phyloP scores from a whole-genome alignment of 2,113 vertebrate species.

The Fulica atra region DNA sequence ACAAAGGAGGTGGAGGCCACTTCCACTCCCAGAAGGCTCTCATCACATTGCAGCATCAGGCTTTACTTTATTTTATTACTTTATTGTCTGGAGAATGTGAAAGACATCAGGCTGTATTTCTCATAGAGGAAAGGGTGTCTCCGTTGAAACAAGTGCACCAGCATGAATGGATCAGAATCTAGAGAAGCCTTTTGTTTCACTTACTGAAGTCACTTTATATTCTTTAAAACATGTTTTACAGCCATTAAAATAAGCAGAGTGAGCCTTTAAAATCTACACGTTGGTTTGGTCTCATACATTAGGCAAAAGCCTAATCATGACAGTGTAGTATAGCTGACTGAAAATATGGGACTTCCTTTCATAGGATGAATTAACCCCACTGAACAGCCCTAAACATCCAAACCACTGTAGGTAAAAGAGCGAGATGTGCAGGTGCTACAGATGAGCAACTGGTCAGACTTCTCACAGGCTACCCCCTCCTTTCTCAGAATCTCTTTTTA shows the following conservation, averaged over 20 bases:
- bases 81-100: constrained; percentile 2
- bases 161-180: constrained; percentile 8
- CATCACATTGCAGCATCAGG: not conserved
- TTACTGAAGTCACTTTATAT: not conserved
- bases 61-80: constrained; percentile 42
- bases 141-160: constrained; percentile 5
- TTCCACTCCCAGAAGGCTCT: not conserved
- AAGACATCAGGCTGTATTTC: not conserved
- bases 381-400: not conserved
- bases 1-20: constrained; percentile 6
- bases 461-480: not conserved
- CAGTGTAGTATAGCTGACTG: not conserved
- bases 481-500: not conserved
- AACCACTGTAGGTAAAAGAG: not conserved
- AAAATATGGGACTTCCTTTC: not conserved
- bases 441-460: not conserved
- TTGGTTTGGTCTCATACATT: not conserved
- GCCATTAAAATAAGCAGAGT: constrained; percentile 12
- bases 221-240: not conserved
- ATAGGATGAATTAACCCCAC: not conserved
- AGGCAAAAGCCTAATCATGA: not conserved
- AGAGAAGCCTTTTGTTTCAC: not conserved
- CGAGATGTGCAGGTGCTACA: not conserved
- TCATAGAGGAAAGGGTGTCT: not conserved
- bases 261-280: not conserved